Percentiles rank a stretch among this genome's conserved stretches.
phyloP scores from a whole-genome alignment of 2,888 invertebrate species.

The Teleogryllus oceanicus region DNA sequence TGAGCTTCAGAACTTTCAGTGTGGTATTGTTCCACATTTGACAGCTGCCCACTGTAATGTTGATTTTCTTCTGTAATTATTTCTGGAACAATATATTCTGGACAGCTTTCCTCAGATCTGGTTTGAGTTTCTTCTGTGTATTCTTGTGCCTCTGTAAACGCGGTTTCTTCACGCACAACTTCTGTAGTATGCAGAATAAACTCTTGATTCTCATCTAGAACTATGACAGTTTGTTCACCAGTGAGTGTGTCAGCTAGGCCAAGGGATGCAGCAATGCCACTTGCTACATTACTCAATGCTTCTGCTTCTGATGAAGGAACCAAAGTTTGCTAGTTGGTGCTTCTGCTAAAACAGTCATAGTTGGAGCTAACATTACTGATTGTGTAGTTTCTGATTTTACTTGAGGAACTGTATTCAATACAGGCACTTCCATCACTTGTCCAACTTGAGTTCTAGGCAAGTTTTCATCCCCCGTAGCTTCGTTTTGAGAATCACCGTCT shows the following conservation, averaged over 20 bases:
- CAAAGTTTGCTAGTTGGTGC: constrained; percentile 42
- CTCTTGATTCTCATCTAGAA: constrained; percentile 57
- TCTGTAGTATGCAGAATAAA: constrained; percentile 51
- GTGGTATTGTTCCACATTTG: constrained; percentile 22
- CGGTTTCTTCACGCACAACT: constrained; percentile 25
- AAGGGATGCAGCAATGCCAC: constrained; percentile 57
- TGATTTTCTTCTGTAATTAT: constrained; percentile 36
- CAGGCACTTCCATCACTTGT: constrained; percentile 38
- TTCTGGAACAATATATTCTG: constrained; percentile 43
- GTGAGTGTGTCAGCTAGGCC: constrained; percentile 49
- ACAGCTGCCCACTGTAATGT: constrained; percentile 36
- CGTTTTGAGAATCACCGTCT: constrained; percentile 41
- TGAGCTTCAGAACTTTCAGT: not conserved
- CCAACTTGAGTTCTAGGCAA: constrained; percentile 24
- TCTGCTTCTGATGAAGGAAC: constrained; percentile 56
- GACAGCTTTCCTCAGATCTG: constrained; percentile 38
- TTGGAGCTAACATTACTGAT: constrained; percentile 37
- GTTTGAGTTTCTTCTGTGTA: constrained; percentile 28
- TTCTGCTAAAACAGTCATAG: constrained; percentile 40
- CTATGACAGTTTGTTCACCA: constrained; percentile 42
- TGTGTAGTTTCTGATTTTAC: constrained; percentile 12
- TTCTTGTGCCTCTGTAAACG: constrained; percentile 23
- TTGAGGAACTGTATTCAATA: constrained; percentile 36
- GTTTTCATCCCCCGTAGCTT: constrained; percentile 40
- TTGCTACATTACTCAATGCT: constrained; percentile 55